phyloP scores from a whole-genome alignment of 2,888 invertebrate species.

The Tachina fera region DNA sequence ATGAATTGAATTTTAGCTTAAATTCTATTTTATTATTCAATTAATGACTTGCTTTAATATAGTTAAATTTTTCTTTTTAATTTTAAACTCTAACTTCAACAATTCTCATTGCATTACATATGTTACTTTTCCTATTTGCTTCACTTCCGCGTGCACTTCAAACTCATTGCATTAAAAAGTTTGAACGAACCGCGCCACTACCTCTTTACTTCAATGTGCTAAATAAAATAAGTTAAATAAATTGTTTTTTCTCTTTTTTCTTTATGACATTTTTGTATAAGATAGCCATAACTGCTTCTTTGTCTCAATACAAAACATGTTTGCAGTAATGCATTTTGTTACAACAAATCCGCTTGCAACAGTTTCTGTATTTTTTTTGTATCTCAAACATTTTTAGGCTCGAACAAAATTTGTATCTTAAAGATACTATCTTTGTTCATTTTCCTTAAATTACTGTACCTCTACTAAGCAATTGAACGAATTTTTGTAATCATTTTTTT shows the following conservation, averaged over 20 bases:
- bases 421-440: constrained; percentile 17
- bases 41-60: too few species aligned
- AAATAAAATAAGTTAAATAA: constrained; percentile 33
- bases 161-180: constrained; percentile 21
- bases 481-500: background rate
- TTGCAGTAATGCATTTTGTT: background rate
- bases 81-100: background rate
- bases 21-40: too few species aligned
- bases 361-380: background rate
- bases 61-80: background rate
- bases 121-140: background rate
- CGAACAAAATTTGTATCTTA: constrained; percentile 3
- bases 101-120: background rate
- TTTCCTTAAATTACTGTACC: constrained; percentile 52
- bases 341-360: constrained; percentile 17
- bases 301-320: constrained; percentile 19
- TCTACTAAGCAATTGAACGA: background rate
- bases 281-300: constrained; percentile 47
- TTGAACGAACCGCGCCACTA: constrained; percentile 20
- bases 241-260: constrained; percentile 8
- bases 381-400: background rate
- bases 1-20: too few species aligned
- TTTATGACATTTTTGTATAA: constrained; percentile 4
- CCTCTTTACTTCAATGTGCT: background rate
- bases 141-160: constrained; percentile 23